Percentiles rank a stretch among this genome's conserved stretches.
Evolutionary conservation across 2,888 invertebrate genomes (phyloP).

Genomic region (Leucophenga montana): DNA sequence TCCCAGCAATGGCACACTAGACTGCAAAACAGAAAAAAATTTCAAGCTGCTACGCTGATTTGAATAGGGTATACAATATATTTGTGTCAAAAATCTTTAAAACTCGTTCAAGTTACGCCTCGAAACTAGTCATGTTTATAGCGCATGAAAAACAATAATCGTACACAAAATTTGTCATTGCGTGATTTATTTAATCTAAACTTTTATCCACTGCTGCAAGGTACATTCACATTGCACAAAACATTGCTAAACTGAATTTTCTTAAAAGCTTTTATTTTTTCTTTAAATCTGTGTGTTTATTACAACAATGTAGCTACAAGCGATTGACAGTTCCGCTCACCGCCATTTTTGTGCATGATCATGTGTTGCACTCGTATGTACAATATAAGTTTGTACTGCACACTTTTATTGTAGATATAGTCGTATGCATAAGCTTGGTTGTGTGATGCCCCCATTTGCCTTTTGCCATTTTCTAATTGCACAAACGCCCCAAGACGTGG

Average conservation of each 20-base stretch:
- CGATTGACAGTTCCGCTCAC: background rate
- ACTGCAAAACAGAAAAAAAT: too few species aligned
- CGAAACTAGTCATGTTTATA: too few species aligned
- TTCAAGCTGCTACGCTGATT: too few species aligned
- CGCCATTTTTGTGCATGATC: background rate
- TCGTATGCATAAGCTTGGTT: conserved; percentile 24
- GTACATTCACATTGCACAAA: conserved; percentile 45
- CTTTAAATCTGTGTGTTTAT: background rate
- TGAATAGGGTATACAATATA: background rate
- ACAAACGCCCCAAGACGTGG: conserved; percentile 50
- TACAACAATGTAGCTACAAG: background rate
- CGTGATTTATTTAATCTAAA: conserved; percentile 49
- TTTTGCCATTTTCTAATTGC: conserved; percentile 58
- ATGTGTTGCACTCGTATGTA: too few species aligned
- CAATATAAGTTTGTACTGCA: too few species aligned
- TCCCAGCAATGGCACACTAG: too few species aligned
- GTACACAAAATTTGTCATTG: conserved; percentile 46
- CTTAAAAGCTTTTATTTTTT: too few species aligned
- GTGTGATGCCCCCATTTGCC: conserved; percentile 55
- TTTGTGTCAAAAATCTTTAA: conserved; percentile 36
- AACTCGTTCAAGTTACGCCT: conserved; percentile 18
- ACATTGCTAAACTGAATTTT: conserved; percentile 39
- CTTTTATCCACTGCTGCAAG: conserved; percentile 8
- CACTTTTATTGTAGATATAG: conserved; percentile 51
- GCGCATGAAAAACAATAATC: conserved; percentile 15